Percentiles rank a stretch among this genome's conserved stretches.
Evolutionary conservation across 1,140 invertebrate species (phyloP).

Genomic region (Diorhabda sublineata): DNA sequence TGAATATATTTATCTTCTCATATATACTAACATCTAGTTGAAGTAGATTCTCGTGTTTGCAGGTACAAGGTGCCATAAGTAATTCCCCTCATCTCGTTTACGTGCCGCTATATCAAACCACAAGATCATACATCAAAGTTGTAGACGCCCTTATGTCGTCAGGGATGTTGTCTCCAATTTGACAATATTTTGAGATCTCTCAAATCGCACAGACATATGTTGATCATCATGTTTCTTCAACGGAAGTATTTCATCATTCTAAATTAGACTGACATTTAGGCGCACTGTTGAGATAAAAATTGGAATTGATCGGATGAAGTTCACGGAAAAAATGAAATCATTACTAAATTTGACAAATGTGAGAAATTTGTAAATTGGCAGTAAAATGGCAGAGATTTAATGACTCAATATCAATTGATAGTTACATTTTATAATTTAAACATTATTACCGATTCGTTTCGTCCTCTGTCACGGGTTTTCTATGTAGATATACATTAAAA

Average conservation of each 20-base stretch:
- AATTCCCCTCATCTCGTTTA: neutral
- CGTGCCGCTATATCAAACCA: neutral
- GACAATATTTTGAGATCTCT: neutral
- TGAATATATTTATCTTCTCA: too few relatives aligned
- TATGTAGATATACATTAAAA: too few relatives aligned
- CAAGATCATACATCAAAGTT: neutral
- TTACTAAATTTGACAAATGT: neutral
- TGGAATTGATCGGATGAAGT: neutral
- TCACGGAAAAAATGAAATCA: neutral
- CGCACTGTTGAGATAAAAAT: neutral
- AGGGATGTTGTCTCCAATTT: conserved; percentile 1
- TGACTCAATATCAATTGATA: too few relatives aligned
- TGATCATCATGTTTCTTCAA: neutral
- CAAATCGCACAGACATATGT: neutral
- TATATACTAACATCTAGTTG: neutral
- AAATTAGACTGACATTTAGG: neutral
- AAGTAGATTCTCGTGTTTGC: neutral
- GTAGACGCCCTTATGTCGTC: conserved; percentile 1
- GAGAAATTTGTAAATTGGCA: neutral
- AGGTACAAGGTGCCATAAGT: neutral
- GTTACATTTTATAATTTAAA: too few relatives aligned
- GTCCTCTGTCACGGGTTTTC: too few relatives aligned
- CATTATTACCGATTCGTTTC: too few relatives aligned
- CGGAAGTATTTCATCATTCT: conserved; percentile 1
- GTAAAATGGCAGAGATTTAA: too few relatives aligned